Conservation (phyloP, 2,113 vertebrate genomes). For the Albula glossodonta region DNA sequence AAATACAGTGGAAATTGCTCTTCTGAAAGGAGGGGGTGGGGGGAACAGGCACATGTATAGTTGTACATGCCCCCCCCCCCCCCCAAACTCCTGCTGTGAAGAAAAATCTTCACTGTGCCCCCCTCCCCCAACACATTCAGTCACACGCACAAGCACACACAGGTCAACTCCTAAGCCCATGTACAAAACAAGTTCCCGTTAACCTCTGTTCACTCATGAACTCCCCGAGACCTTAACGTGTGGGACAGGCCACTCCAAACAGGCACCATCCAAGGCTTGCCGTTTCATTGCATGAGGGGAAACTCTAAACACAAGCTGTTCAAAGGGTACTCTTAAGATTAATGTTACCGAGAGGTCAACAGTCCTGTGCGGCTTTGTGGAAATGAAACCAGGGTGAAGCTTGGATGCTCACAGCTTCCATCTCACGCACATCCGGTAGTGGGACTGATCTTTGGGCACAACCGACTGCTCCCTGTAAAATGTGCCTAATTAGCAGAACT, state of each 20-base stretch:
- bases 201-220: slow-evolving; percentile 46
- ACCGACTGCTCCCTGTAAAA: too few species aligned
- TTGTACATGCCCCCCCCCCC: background rate
- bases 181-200: slow-evolving; percentile 24
- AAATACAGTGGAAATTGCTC: slow-evolving; percentile 49
- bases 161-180: background rate
- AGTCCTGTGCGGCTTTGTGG: background rate
- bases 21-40: slow-evolving; percentile 9
- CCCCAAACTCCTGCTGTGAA: slow-evolving; percentile 28
- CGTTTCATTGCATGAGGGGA: slow-evolving; percentile 30
- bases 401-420: background rate
- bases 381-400: background rate
- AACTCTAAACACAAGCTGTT: slow-evolving; percentile 17
- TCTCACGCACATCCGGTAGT: too few species aligned
- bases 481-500: too few species aligned
- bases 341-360: background rate
- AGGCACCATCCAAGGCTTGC: slow-evolving; percentile 36
- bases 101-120: slow-evolving; percentile 50
- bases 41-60: slow-evolving; percentile 32
- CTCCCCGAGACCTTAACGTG: slow-evolving; percentile 33
- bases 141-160: background rate
- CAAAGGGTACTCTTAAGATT: slow-evolving; percentile 21
- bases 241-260: slow-evolving; percentile 34
- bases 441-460: background rate
- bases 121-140: slow-evolving; percentile 2